Percentiles rank a stretch among this genome's conserved stretches.
Conservation (phyloP, 1,140 invertebrate genomes). For the Hyposmocoma kahamanoa region DNA sequence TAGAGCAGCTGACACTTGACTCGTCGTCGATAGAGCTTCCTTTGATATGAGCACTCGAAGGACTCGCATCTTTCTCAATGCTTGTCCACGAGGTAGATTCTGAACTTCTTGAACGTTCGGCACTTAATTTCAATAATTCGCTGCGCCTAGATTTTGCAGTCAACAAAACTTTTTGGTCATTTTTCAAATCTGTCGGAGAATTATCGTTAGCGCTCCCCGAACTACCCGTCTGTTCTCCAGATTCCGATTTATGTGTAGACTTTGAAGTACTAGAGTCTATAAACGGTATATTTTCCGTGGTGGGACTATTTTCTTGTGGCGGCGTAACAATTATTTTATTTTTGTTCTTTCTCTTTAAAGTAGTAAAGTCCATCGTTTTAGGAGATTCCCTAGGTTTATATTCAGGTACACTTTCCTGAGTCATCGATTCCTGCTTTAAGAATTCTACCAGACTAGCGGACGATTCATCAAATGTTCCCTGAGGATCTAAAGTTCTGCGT, state of each 20-base stretch:
- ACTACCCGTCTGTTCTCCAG: slow-evolving; percentile 62
- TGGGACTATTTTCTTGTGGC: slow-evolving; percentile 71
- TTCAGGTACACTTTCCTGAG: slow-evolving; percentile 51
- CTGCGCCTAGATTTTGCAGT: slow-evolving; percentile 63
- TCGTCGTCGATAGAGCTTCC: slow-evolving; percentile 81
- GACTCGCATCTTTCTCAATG: slow-evolving; percentile 75
- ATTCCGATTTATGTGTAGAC: slow-evolving; percentile 55
- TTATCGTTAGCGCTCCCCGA: slow-evolving; percentile 54
- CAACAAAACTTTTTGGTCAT: slow-evolving; percentile 55
- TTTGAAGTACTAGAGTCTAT: slow-evolving; percentile 61
- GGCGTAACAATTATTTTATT: slow-evolving; percentile 73
- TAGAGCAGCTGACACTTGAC: slow-evolving; percentile 85
- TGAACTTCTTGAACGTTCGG: slow-evolving; percentile 78
- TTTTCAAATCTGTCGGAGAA: slow-evolving; percentile 55
- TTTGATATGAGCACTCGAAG: slow-evolving; percentile 75
- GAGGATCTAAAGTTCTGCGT: slow-evolving; percentile 51
- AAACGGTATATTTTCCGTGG: slow-evolving; percentile 66
- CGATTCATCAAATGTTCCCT: slow-evolving; percentile 69
- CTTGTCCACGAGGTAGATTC: slow-evolving; percentile 78
- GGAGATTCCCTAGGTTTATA: slow-evolving; percentile 23
- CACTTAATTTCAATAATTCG: slow-evolving; percentile 75
- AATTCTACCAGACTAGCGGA: slow-evolving; percentile 68
- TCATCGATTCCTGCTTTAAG: slow-evolving; percentile 64
- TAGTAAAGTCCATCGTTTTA: slow-evolving; percentile 42
- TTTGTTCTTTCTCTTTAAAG: slow-evolving; percentile 67